A percentile compares a stretch with the other conserved stretches of the same genome.
Conservation (phyloP, 2,113 vertebrate species). For the Poeciliopsis turrubarensis region DNA sequence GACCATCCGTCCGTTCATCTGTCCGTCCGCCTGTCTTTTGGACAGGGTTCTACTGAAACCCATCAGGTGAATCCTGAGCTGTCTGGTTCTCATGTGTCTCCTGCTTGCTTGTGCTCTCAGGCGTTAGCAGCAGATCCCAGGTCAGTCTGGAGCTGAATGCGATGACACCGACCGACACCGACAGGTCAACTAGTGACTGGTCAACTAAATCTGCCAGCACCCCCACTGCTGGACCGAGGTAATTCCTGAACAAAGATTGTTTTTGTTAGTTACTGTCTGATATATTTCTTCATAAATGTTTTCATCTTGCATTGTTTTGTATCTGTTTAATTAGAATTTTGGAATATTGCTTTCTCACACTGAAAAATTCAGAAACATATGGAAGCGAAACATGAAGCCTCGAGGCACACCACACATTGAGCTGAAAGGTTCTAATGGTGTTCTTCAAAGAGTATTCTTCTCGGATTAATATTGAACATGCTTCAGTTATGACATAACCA, state of each 20-base stretch:
- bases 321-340: no score
- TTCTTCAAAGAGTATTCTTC: neutral
- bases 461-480: neutral
- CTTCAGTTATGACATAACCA: neutral
- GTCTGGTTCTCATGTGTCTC: neutral
- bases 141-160: conserved; percentile 69
- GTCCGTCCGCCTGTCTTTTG: no score
- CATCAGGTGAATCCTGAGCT: neutral
- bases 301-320: neutral
- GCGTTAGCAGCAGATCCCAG: conserved; percentile 64
- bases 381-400: neutral
- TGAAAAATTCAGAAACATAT: neutral
- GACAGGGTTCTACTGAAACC: neutral
- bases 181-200: conserved; percentile 52
- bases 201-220: conserved; percentile 45
- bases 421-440: neutral
- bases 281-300: neutral
- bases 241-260: neutral
- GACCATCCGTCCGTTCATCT: no score
- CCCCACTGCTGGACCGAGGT: conserved; percentile 50
- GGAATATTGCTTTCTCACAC: no score
- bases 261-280: neutral
- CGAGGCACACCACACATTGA: neutral
- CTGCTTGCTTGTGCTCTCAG: conserved; percentile 35
- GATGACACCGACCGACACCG: conserved; percentile 41